Evolutionary conservation across 2,797 vertebrate species (phyloP).

Genomic region (Poeciliopsis paucimaculata): DNA sequence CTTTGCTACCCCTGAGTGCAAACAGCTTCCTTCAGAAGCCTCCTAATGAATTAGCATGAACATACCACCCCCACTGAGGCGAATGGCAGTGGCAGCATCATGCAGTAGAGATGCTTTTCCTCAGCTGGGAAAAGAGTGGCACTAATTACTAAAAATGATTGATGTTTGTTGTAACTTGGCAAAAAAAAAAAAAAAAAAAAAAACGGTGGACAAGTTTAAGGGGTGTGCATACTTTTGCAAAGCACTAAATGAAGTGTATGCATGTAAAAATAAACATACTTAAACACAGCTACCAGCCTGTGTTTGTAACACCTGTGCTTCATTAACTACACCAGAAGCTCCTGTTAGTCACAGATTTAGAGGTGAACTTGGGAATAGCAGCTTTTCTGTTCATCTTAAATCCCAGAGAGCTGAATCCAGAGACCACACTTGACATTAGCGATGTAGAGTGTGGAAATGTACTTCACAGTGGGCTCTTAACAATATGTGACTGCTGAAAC

Average conservation of each 20-base stretch:
- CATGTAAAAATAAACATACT: conserved; percentile 58
- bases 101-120: neutral
- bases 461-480: neutral
- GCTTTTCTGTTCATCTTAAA: conserved; percentile 13
- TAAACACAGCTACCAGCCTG: conserved; percentile 23
- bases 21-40: neutral
- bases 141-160: neutral
- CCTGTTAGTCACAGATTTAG: conserved; percentile 19
- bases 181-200: too few species aligned
- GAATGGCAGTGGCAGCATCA: neutral
- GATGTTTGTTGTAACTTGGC: neutral
- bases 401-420: conserved; percentile 29
- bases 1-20: neutral
- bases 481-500: conserved; percentile 45
- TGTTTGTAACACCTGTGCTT: conserved; percentile 2
- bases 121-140: neutral
- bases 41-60: neutral
- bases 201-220: neutral
- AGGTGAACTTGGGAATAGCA: conserved; percentile 20
- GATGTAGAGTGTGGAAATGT: neutral
- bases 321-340: conserved; percentile 7
- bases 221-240: neutral
- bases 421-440: conserved; percentile 7
- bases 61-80: neutral
- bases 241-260: conserved; percentile 15